A percentile compares a stretch with the other conserved stretches of the same genome.
Conservation (phyloP, 2,888 invertebrate genomes). For the Tyria jacobaeae region DNA sequence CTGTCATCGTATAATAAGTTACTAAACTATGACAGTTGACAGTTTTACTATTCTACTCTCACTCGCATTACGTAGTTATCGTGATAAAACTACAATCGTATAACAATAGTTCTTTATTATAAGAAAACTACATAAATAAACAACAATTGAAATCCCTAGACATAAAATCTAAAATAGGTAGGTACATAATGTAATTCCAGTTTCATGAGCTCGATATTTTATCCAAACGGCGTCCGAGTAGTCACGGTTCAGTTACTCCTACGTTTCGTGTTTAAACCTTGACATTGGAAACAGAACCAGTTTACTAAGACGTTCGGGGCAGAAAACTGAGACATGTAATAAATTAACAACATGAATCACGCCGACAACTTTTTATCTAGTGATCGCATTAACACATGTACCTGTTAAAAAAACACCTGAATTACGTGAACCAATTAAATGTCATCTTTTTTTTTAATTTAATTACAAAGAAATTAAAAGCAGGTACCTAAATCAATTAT, state of each 20-base stretch:
- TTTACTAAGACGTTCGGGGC: slow-evolving; percentile 47
- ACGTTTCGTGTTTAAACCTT: slow-evolving; percentile 58
- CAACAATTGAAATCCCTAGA: background rate
- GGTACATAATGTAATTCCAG: slow-evolving; percentile 7
- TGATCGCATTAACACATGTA: slow-evolving; percentile 23
- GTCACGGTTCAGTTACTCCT: slow-evolving; percentile 25
- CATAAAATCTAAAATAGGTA: too few relatives aligned
- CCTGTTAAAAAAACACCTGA: slow-evolving; percentile 15
- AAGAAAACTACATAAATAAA: too few relatives aligned
- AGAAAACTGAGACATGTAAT: slow-evolving; percentile 58
- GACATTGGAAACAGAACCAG: slow-evolving; percentile 64
- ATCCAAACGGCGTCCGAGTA: background rate
- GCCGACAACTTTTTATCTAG: slow-evolving; percentile 33
- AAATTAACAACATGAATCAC: slow-evolving; percentile 55
- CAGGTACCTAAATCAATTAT: too few relatives aligned
- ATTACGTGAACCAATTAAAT: slow-evolving; percentile 27
- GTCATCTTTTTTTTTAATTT: too few relatives aligned
- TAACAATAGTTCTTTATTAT: too few relatives aligned
- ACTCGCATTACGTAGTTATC: too few relatives aligned
- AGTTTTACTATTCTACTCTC: too few relatives aligned
- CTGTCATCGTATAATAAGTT: too few relatives aligned
- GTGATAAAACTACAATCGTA: too few relatives aligned
- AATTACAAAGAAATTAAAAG: too few relatives aligned
- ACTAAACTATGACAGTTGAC: too few relatives aligned
- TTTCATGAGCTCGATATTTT: slow-evolving; percentile 13